Conservation (phyloP, 2,888 invertebrate genomes). For the Oligia fasciuncula region DNA sequence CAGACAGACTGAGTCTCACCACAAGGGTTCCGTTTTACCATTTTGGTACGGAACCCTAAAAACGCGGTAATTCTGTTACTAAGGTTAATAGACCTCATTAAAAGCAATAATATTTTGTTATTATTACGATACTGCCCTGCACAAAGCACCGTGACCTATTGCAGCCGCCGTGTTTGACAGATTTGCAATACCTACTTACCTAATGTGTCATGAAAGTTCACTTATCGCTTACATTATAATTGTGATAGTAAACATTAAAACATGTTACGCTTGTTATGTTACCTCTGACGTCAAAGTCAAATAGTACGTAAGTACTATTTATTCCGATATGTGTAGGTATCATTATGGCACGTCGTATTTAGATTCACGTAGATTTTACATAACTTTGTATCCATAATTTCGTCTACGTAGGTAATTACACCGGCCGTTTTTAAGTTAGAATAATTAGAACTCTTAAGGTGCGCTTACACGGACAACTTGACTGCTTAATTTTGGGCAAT, state of each 20-base stretch:
- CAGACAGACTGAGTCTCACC: no score
- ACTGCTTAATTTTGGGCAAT: neutral
- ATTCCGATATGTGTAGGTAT: slow-evolving; percentile 9
- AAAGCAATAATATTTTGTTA: slow-evolving; percentile 10
- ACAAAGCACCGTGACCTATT: slow-evolving; percentile 16
- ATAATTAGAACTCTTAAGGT: slow-evolving; percentile 15
- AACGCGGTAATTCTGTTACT: no score
- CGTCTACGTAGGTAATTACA: neutral
- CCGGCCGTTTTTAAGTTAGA: neutral
- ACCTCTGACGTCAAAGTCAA: slow-evolving; percentile 35
- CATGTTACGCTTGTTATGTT: slow-evolving; percentile 21
- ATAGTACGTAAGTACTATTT: slow-evolving; percentile 41
- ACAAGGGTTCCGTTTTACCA: no score
- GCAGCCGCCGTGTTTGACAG: slow-evolving; percentile 27
- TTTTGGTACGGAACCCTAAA: no score
- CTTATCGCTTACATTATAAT: slow-evolving; percentile 59
- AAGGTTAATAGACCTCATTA: neutral
- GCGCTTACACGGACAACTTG: slow-evolving; percentile 14
- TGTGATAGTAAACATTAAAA: slow-evolving; percentile 40
- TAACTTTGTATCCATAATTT: slow-evolving; percentile 21
- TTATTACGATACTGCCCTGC: neutral
- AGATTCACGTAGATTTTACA: slow-evolving; percentile 14
- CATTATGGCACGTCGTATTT: slow-evolving; percentile 8
- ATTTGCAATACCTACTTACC: slow-evolving; percentile 15
- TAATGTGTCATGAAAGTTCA: slow-evolving; percentile 58